These are phyloP conservation scores for Sebastes glaucus DNA, from an alignment of 2,797 vertebrate species.

Conservation along the genomic window DNA sequence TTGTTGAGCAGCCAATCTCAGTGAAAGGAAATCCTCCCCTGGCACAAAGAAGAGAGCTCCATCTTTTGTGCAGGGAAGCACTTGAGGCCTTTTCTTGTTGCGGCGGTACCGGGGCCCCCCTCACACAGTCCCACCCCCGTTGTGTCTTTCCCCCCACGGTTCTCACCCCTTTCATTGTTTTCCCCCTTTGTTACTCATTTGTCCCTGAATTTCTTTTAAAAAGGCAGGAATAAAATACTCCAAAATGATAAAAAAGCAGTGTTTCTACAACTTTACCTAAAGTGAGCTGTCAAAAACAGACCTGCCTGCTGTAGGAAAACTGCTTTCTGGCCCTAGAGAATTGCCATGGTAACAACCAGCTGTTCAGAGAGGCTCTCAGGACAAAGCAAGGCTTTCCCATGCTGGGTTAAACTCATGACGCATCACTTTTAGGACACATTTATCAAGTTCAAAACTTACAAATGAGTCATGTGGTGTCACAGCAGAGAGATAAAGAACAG, in stretches of 20 bases:
- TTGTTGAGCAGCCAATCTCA: conserved; percentile 49
- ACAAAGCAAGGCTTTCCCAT: conserved; percentile 33
- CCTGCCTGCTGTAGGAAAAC: conserved; percentile 25
- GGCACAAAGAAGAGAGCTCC: conserved; percentile 69
- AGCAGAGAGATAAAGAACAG: not conserved
- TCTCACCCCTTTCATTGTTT: conserved; percentile 52
- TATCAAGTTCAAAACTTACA: not conserved
- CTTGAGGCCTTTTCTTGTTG: conserved; percentile 73
- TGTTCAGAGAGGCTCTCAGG: conserved; percentile 42
- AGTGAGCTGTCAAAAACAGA: conserved; percentile 56
- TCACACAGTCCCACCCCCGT: conserved; percentile 35
- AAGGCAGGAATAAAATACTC: not conserved
- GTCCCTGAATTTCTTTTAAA: conserved; percentile 23
- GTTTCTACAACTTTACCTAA: conserved; percentile 5
- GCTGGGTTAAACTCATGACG: not conserved
- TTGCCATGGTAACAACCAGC: conserved; percentile 79
- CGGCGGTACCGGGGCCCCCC: conserved; percentile 9
- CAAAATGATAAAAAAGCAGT: not conserved
- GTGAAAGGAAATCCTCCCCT: conserved; percentile 66
- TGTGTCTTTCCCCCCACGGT: conserved; percentile 25
- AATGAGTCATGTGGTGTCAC: not conserved
- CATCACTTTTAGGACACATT: not conserved
- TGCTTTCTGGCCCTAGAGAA: conserved; percentile 47
- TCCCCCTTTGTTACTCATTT: conserved; percentile 36
- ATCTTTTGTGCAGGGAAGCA: conserved; percentile 79